These are phyloP conservation scores for Sylvilagus bachmani DNA, from an alignment of 2,113 vertebrate species.

Conservation along the genomic window DNA sequence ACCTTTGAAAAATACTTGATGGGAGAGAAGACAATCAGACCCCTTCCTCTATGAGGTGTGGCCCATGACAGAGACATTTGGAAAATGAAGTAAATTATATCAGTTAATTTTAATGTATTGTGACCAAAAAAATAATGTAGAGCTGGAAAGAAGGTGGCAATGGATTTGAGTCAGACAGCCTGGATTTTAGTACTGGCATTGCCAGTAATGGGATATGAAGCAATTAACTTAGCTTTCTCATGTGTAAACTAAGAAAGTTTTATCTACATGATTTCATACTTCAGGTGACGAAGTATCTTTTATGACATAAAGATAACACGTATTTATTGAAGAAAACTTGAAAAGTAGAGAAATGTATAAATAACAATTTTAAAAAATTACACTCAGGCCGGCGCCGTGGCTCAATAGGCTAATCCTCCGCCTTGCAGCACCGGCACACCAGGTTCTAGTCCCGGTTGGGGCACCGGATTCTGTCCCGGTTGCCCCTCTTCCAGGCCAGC, in stretches of 20 bases:
- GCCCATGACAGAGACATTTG: neutral
- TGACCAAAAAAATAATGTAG: neutral
- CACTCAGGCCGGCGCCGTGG: no score
- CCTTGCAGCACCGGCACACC: no score
- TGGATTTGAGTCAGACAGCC: neutral
- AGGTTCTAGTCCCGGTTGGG: no score
- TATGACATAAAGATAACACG: neutral
- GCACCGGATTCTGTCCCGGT: no score
- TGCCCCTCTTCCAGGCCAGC: no score
- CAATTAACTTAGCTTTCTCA: neutral
- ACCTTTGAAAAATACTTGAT: neutral
- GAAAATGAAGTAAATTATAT: constrained; percentile 45
- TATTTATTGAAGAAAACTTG: constrained; percentile 23
- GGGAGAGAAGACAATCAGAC: neutral
- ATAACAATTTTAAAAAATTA: neutral
- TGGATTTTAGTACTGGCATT: neutral
- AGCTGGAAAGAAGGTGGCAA: neutral
- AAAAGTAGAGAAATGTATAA: neutral
- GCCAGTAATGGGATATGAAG: neutral
- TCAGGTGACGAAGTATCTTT: constrained; percentile 46
- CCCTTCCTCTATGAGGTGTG: neutral
- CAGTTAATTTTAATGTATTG: constrained; percentile 23
- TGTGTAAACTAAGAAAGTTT: neutral
- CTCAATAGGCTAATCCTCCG: no score
- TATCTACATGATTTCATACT: neutral